Conservation (phyloP, 2,888 invertebrate species). For the Torymus auratus region DNA sequence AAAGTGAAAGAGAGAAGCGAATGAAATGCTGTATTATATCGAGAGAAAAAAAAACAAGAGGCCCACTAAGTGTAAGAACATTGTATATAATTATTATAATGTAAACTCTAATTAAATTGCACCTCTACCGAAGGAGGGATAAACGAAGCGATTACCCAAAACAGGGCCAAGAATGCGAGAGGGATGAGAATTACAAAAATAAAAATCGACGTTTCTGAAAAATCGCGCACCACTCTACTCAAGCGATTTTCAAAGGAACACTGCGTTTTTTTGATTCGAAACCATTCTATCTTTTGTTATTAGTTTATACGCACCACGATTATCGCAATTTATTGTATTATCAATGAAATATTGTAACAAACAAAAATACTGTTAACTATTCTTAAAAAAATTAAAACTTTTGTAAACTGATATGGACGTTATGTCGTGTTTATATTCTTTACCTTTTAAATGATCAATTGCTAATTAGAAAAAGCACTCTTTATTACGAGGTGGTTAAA, state of each 20-base stretch:
- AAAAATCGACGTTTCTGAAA: slow-evolving; percentile 55
- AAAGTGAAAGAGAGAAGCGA: slow-evolving; percentile 47
- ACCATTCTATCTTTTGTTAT: slow-evolving; percentile 71
- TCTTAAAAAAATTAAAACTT: slow-evolving; percentile 76
- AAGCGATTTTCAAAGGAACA: slow-evolving; percentile 55
- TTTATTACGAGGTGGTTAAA: background rate
- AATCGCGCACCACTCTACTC: slow-evolving; percentile 55
- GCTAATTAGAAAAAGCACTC: background rate
- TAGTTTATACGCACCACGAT: slow-evolving; percentile 74
- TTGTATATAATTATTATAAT: slow-evolving; percentile 74
- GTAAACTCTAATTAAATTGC: slow-evolving; percentile 68
- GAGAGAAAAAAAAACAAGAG: slow-evolving; percentile 65
- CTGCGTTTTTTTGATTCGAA: slow-evolving; percentile 58
- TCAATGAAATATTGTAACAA: slow-evolving; percentile 75
- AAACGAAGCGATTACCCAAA: slow-evolving; percentile 57
- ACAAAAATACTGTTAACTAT: slow-evolving; percentile 76
- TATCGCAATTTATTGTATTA: slow-evolving; percentile 75
- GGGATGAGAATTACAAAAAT: slow-evolving; percentile 53
- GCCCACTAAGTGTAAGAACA: slow-evolving; percentile 71
- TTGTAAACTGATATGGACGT: slow-evolving; percentile 71
- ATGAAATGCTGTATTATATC: slow-evolving; percentile 69
- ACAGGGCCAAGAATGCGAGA: slow-evolving; percentile 48
- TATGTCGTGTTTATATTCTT: slow-evolving; percentile 41
- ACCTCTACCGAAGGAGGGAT: slow-evolving; percentile 61
- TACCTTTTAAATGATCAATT: slow-evolving; percentile 18